phyloP scores from a whole-genome alignment of 1,140 invertebrate species.

The Branchinecta lindahli region DNA sequence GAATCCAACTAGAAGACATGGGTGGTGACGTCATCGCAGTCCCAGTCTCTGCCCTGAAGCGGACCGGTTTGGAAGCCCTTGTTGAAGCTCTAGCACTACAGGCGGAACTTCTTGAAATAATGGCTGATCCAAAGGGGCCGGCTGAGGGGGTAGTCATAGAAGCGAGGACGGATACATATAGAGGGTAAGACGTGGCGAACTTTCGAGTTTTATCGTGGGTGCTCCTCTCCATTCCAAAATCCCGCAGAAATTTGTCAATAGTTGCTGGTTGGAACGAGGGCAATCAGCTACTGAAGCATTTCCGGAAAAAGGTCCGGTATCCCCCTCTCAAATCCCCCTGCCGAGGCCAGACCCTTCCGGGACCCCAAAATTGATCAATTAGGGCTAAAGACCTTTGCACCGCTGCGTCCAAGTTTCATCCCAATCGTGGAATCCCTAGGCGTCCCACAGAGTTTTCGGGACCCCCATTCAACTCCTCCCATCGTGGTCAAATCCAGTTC shows the following conservation, averaged over 20 bases:
- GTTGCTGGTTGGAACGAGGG: background rate
- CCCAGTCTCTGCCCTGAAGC: slow-evolving; percentile 74
- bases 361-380: no score
- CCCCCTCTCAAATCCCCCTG: no score
- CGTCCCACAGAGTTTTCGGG: no score
- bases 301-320: no score
- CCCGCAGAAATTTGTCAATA: background rate
- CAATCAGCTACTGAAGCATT: background rate
- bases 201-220: slow-evolving; percentile 10
- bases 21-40: slow-evolving; percentile 88
- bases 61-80: slow-evolving; percentile 57
- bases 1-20: slow-evolving; percentile 65
- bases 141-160: slow-evolving; percentile 86
- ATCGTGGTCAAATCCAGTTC: no score
- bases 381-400: no score
- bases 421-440: no score
- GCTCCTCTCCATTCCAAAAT: background rate
- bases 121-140: slow-evolving; percentile 57
- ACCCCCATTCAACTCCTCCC: no score
- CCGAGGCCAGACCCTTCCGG: no score
- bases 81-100: slow-evolving; percentile 70
- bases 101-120: slow-evolving; percentile 75
- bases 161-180: slow-evolving; percentile 50
- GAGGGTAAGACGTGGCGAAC: slow-evolving; percentile 39
- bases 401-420: no score